phyloP scores from a whole-genome alignment of 2,888 invertebrate genomes.

The Sycophila texana region DNA sequence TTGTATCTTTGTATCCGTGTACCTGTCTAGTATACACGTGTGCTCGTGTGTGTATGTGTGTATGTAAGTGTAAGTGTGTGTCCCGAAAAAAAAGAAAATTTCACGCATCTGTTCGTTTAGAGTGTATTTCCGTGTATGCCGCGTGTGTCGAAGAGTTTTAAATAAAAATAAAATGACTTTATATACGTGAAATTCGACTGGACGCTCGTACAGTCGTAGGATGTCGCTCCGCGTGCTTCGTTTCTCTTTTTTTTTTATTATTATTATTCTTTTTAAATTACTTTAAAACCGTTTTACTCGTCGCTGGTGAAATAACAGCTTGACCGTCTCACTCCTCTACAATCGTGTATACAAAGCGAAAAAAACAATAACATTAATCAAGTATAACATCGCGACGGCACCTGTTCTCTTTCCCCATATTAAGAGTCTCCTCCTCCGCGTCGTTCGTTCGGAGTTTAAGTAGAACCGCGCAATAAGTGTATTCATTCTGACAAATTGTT shows the following conservation, averaged over 20 bases:
- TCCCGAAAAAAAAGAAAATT: neutral
- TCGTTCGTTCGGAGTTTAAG: slow-evolving; percentile 57
- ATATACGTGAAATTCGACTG: slow-evolving; percentile 63
- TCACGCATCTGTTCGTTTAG: slow-evolving; percentile 26
- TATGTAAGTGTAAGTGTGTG: neutral
- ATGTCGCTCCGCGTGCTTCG: slow-evolving; percentile 55
- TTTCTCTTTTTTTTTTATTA: slow-evolving; percentile 41
- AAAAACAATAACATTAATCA: slow-evolving; percentile 64
- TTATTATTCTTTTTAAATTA: slow-evolving; percentile 6
- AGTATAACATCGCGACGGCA: slow-evolving; percentile 65
- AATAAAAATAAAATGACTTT: slow-evolving; percentile 69
- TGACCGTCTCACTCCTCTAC: slow-evolving; percentile 57
- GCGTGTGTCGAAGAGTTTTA: slow-evolving; percentile 59
- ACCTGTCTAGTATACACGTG: neutral
- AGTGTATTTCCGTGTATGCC: slow-evolving; percentile 48
- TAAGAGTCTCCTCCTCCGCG: slow-evolving; percentile 14
- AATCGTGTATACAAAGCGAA: slow-evolving; percentile 69
- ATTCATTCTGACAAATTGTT: slow-evolving; percentile 20
- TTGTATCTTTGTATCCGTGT: neutral
- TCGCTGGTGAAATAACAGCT: slow-evolving; percentile 57
- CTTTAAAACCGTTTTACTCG: slow-evolving; percentile 37
- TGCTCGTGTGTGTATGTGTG: neutral
- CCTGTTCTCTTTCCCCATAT: slow-evolving; percentile 54
- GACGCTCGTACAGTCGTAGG: slow-evolving; percentile 57
- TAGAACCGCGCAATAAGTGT: slow-evolving; percentile 42